These are phyloP conservation scores for Ceratoteleas bidentatus DNA, from an alignment of 1,140 invertebrate species.

Conservation along the genomic window DNA sequence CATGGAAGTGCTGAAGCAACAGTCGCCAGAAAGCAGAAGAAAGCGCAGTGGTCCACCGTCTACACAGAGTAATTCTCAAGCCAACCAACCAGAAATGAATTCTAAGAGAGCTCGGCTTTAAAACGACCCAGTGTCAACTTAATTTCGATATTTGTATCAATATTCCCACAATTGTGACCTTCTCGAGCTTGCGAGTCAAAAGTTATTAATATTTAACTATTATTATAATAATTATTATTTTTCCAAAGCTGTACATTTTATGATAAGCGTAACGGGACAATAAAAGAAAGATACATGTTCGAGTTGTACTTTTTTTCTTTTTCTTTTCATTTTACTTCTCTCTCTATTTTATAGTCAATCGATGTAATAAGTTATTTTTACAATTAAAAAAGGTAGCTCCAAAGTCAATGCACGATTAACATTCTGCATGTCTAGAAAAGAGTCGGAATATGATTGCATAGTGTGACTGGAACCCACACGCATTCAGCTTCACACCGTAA, in stretches of 20 bases:
- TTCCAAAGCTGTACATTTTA: slow-evolving; percentile 27
- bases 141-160: not conserved
- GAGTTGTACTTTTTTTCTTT: slow-evolving; percentile 3
- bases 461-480: too few relatives aligned
- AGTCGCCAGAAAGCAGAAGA: slow-evolving; percentile 85
- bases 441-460: slow-evolving; percentile 49
- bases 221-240: not conserved
- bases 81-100: slow-evolving; percentile 56
- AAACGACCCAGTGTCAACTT: slow-evolving; percentile 19
- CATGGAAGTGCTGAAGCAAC: slow-evolving; percentile 94
- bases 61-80: slow-evolving; percentile 48
- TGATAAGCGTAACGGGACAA: not conserved
- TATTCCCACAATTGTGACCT: not conserved
- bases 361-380: slow-evolving; percentile 62
- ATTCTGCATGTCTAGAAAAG: slow-evolving; percentile 7
- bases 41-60: slow-evolving; percentile 73
- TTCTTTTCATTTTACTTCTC: slow-evolving; percentile 10
- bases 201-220: slow-evolving; percentile 15
- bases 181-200: too few relatives aligned
- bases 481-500: too few relatives aligned
- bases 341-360: slow-evolving; percentile 46
- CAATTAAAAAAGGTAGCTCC: slow-evolving; percentile 59
- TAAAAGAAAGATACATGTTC: slow-evolving; percentile 10
- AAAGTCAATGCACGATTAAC: slow-evolving; percentile 48
- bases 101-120: slow-evolving; percentile 73